Evolutionary conservation across 2,888 invertebrate species (phyloP), one percentile per base, ranked within the genome.

Genomic region (Lysandra coridon): DNA sequence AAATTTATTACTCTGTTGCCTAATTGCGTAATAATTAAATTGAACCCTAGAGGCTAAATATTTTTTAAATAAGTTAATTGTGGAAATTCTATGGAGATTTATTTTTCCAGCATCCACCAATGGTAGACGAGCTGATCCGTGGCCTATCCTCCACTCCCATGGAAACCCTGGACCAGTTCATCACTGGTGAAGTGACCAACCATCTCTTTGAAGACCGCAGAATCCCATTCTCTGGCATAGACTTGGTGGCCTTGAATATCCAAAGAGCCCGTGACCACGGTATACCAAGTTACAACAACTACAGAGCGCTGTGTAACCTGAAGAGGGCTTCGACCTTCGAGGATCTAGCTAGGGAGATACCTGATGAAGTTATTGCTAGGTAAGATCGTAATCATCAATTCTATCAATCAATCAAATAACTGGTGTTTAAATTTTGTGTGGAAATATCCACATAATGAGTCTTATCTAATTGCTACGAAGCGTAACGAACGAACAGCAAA

Each of bases 161-260:
- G 97, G 98, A 98, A 91, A 98, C 97, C 1, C 92, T 98, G 78
- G 98, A 98, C 92, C 98, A 98, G 89, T 98, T 98, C 88, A 97
- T 98, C 84, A 98, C 98, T 0, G 98, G 98, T 0, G 98, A 98
- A 95, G 98, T 98, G 1, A 98, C 98, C 10, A 98, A 99, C 91
- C 99, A 99, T 91, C 93, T 99, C 79, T 99, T 99, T 88, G 99
- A 99, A 90, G 97, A 98, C 87, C 95, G 97, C 23, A 96, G 96
- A 82, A 97, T 98, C 82, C 98, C 98, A 0, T 98, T 98, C 91
- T 98, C 98, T 0, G 99, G 99, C 10, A 95, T 99, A 80, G 99
- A 99, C 92, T 94, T 99, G 79, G 96, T 98, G n/a, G 97, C 99
- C 0, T 93, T 99, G 33, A 99, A 99, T 86, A 95, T 99, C 79